phyloP scores from a whole-genome alignment of 1,140 invertebrate genomes.

The Drosophila arawakana region DNA sequence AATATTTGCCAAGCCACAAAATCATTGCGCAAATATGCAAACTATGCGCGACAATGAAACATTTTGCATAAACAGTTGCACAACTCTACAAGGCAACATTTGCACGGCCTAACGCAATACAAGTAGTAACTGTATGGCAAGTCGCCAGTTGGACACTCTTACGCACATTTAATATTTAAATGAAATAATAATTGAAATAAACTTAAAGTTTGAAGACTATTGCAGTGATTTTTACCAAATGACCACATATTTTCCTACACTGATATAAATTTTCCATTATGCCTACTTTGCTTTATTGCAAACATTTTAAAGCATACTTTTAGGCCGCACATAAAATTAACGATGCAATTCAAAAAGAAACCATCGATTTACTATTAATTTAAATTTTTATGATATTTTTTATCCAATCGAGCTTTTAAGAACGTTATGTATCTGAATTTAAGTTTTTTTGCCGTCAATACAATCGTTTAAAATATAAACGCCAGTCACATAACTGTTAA shows the following conservation, averaged over 20 bases:
- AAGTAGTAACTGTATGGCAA: slow-evolving; percentile 5
- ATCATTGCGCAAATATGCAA: slow-evolving; percentile 79
- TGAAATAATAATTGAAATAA: too few relatives aligned
- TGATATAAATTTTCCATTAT: too few relatives aligned
- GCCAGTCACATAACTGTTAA: slow-evolving; percentile 14
- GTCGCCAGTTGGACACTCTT: slow-evolving; percentile 17
- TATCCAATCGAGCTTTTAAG: too few relatives aligned
- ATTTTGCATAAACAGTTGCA: slow-evolving; percentile 57
- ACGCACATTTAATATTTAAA: too few relatives aligned
- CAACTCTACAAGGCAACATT: slow-evolving; percentile 40
- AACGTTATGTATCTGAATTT: too few relatives aligned
- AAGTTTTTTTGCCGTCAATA: not conserved
- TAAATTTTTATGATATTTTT: too few relatives aligned
- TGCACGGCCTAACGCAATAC: slow-evolving; percentile 35
- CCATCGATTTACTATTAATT: too few relatives aligned
- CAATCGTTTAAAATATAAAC: not conserved
- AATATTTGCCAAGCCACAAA: slow-evolving; percentile 77
- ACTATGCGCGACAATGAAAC: slow-evolving; percentile 57
- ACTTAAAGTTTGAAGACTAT: too few relatives aligned
- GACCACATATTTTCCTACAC: too few relatives aligned
- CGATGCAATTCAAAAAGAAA: not conserved
- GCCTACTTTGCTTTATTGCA: not conserved
- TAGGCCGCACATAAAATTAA: not conserved
- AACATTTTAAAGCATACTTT: slow-evolving; percentile 13
- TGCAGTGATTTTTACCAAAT: not conserved